Percentiles rank a stretch among this genome's conserved stretches.
Conservation (phyloP, 2,113 vertebrate genomes). For the Hystrix cristata region DNA sequence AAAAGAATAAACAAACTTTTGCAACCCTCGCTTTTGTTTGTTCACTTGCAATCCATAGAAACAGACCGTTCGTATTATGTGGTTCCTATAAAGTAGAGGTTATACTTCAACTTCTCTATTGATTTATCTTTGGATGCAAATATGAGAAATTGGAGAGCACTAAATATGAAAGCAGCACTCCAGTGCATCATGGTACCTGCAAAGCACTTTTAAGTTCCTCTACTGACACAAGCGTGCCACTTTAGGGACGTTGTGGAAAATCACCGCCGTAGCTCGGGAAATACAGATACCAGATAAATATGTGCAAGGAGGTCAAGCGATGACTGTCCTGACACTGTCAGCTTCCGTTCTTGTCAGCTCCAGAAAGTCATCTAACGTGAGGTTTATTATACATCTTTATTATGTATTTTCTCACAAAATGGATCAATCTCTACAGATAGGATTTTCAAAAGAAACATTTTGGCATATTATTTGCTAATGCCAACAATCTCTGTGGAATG, state of each 20-base stretch:
- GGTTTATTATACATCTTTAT: background rate
- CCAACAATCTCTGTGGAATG: rapidly evolving
- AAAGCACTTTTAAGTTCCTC: background rate
- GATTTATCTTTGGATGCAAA: background rate
- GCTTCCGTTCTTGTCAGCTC: constrained; percentile 82
- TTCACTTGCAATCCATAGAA: background rate
- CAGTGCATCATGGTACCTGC: constrained; percentile 76
- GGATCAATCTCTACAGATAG: background rate
- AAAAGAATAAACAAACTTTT: too few relatives aligned
- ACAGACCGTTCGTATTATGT: background rate
- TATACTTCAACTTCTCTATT: background rate
- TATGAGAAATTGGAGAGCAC: background rate
- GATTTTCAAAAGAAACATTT: background rate
- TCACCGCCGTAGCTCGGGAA: constrained; percentile 89
- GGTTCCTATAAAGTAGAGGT: background rate
- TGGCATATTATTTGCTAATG: constrained; percentile 45
- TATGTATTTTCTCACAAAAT: too few relatives aligned
- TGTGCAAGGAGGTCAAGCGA: constrained; percentile 82
- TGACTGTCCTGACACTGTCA: constrained; percentile 85
- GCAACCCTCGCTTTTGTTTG: too few relatives aligned
- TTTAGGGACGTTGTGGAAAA: constrained; percentile 70
- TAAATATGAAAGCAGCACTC: background rate
- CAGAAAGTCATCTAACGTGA: background rate
- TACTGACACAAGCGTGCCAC: constrained; percentile 61
- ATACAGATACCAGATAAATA: constrained; percentile 88